Percentiles rank a stretch among this genome's conserved stretches.
Evolutionary conservation across 2,797 vertebrate genomes (phyloP).

Genomic region (Rhinatrema bivittatum): DNA sequence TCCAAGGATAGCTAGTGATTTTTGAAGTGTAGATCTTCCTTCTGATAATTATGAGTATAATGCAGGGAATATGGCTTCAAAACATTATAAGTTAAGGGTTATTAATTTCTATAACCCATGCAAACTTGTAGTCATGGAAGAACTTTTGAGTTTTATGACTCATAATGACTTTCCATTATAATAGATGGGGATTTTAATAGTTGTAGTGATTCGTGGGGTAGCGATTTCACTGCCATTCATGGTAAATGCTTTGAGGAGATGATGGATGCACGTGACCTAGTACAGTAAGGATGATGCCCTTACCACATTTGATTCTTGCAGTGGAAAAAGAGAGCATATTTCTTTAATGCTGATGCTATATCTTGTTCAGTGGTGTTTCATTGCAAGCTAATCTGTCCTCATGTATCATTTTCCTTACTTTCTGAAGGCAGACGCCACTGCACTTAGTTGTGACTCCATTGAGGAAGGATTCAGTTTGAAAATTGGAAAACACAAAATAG

Average conservation of each 20-base stretch:
- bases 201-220: constrained; percentile 14
- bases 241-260: constrained; percentile 11
- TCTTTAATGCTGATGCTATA: constrained; percentile 6
- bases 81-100: constrained; percentile 9
- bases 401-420: too few species aligned
- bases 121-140: constrained; percentile 11
- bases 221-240: constrained; percentile 9
- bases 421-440: too few species aligned
- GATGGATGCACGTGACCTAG: constrained; percentile 5
- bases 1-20: background rate
- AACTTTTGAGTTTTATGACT: constrained; percentile 13
- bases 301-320: background rate
- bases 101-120: constrained; percentile 15
- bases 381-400: too few species aligned
- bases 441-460: too few species aligned
- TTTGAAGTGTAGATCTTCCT: background rate
- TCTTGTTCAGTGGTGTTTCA: too few species aligned
- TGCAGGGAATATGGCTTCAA: constrained; percentile 5
- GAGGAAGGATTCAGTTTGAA: too few species aligned
- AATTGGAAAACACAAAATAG: too few species aligned
- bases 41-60: constrained; percentile 11
- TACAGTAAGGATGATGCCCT: too few species aligned
- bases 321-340: constrained; percentile 1
- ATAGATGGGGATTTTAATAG: constrained; percentile 11
- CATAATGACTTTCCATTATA: constrained; percentile 15